Conservation (phyloP, 2,888 invertebrate species). For the Drosophila leonis region DNA sequence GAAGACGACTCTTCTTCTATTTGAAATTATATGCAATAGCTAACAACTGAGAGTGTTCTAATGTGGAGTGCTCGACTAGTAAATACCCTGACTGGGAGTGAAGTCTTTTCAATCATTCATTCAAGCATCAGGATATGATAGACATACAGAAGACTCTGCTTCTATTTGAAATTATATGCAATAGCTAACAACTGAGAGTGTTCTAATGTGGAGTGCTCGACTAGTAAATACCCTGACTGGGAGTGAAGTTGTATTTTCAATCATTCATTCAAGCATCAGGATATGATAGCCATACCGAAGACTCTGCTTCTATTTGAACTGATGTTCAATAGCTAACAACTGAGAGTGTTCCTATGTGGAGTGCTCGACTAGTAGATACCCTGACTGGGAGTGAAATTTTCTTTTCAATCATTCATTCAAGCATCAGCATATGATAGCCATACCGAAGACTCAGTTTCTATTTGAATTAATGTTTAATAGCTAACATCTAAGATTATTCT, state of each 20-base stretch:
- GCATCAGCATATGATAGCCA: not conserved
- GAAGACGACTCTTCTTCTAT: too few species aligned
- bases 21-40: too few species aligned
- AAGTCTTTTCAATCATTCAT: too few species aligned
- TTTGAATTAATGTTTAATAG: too few species aligned
- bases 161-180: constrained; percentile 16
- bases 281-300: not conserved
- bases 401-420: too few species aligned
- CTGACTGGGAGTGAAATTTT: not conserved
- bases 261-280: not conserved
- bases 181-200: constrained; percentile 10
- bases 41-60: too few species aligned
- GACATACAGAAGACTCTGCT: too few species aligned
- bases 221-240: not conserved
- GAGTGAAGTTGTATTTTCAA: not conserved
- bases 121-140: too few species aligned
- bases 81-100: too few species aligned
- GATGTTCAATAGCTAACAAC: not conserved
- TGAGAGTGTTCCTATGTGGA: not conserved
- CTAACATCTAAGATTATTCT: too few species aligned
- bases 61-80: too few species aligned
- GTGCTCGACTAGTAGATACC: not conserved
- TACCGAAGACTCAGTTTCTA: too few species aligned
- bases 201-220: not conserved
- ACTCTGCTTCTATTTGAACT: not conserved